These are phyloP conservation scores for Menidia beryllina DNA, from an alignment of 2,113 vertebrate genomes.

Conservation along the genomic window DNA sequence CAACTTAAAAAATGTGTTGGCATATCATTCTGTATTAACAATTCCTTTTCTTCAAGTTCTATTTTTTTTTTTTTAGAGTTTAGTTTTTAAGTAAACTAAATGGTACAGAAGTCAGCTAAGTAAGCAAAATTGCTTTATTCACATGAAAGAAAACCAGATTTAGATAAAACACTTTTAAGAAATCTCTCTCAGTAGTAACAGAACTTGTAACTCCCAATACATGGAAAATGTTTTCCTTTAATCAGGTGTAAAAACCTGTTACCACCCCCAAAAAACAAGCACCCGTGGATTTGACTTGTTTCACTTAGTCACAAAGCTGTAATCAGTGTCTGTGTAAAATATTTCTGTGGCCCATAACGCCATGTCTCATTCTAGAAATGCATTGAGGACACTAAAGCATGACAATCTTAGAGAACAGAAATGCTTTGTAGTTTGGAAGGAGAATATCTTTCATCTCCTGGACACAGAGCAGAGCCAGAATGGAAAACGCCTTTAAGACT, in stretches of 20 bases:
- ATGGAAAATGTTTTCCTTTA: constrained; percentile 30
- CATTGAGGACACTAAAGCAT: background rate
- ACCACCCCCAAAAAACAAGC: constrained; percentile 26
- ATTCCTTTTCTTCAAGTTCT: no score
- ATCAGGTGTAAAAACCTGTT: constrained; percentile 44
- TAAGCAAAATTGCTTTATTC: no score
- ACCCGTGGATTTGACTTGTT: background rate
- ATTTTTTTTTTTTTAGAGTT: background rate
- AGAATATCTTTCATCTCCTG: constrained; percentile 1
- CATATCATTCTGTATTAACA: no score
- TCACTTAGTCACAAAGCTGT: constrained; percentile 6
- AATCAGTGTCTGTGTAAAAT: constrained; percentile 43
- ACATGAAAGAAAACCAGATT: no score
- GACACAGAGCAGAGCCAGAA: no score
- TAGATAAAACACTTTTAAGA: no score
- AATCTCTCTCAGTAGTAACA: no score
- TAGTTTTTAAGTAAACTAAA: background rate
- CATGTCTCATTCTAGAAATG: constrained; percentile 33
- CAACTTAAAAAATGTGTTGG: no score
- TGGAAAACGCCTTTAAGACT: no score
- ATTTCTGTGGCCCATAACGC: constrained; percentile 3
- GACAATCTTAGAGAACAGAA: background rate
- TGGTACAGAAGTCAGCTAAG: background rate
- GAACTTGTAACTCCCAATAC: background rate
- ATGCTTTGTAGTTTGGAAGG: constrained; percentile 15